Conservation (phyloP, 2,797 vertebrate species). For the Sebastes goodei region DNA sequence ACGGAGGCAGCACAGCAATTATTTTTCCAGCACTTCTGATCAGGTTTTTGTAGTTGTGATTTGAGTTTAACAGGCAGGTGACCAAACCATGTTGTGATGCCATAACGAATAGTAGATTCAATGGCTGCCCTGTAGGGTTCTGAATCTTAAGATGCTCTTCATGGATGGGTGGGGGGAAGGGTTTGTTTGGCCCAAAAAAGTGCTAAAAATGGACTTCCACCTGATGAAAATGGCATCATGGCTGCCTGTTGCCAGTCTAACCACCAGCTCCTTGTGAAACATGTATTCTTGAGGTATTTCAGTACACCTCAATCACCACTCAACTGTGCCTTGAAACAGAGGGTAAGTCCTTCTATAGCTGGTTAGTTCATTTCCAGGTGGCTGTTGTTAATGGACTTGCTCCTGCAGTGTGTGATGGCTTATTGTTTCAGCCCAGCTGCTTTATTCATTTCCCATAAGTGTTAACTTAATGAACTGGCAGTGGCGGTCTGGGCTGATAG, state of each 20-base stretch:
- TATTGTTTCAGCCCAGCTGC: conserved; percentile 59
- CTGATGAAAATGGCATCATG: background rate
- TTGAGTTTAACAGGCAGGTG: background rate
- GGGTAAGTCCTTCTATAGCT: background rate
- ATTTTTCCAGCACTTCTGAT: background rate
- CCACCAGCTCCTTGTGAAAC: background rate
- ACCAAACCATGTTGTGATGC: background rate
- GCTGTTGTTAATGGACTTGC: conserved; percentile 40
- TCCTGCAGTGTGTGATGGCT: background rate
- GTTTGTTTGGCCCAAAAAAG: background rate
- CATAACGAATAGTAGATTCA: background rate
- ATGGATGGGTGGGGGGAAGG: background rate
- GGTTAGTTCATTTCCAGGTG: conserved; percentile 16
- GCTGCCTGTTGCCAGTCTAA: background rate
- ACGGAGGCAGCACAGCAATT: background rate
- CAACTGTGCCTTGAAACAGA: background rate
- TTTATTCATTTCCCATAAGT: conserved; percentile 51
- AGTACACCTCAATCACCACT: too few species aligned
- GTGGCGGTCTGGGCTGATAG: background rate
- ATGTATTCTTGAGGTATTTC: too few species aligned
- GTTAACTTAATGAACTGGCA: conserved; percentile 45
- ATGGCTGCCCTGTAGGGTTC: background rate
- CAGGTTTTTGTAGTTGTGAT: background rate
- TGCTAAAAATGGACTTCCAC: background rate
- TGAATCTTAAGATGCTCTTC: background rate